These are phyloP conservation scores for Nasonia longicornis DNA, from an alignment of 1,140 invertebrate species.

Conservation along the genomic window DNA sequence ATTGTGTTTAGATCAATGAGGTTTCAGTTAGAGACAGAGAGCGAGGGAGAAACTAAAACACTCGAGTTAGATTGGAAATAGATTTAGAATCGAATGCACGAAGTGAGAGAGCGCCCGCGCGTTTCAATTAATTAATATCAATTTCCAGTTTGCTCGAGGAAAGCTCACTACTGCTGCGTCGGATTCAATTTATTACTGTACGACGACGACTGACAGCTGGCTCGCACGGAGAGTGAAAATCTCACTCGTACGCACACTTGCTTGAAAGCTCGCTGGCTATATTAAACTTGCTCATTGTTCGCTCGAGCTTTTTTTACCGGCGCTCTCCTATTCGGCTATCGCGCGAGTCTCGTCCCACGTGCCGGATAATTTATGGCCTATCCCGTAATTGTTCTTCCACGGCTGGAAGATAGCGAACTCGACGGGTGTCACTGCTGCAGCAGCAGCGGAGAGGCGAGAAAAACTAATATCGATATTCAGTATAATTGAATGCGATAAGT, in stretches of 20 bases:
- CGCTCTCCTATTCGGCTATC: background rate
- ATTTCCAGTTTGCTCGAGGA: background rate
- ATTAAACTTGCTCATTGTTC: constrained; percentile 3
- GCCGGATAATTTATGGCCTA: background rate
- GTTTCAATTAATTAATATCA: background rate
- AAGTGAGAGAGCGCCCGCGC: background rate
- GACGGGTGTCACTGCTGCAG: background rate
- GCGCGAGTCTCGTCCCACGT: background rate
- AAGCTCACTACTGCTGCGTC: background rate
- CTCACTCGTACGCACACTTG: background rate
- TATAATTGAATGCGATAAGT: constrained; percentile 4
- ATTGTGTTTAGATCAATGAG: background rate
- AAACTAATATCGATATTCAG: background rate
- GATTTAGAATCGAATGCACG: background rate
- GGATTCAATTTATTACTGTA: background rate
- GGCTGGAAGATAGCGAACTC: background rate
- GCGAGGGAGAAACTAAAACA: background rate
- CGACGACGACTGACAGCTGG: background rate
- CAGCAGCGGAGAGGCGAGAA: background rate
- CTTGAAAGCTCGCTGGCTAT: background rate
- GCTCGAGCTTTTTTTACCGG: background rate
- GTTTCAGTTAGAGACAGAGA: background rate
- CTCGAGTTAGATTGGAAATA: background rate
- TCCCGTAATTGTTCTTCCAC: background rate
- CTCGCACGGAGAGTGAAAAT: background rate